Percentiles rank a stretch among this genome's conserved stretches.
These are phyloP conservation scores for Euphonia xanthogaster DNA, from an alignment of 2,797 vertebrate species.

Conservation along the genomic window DNA sequence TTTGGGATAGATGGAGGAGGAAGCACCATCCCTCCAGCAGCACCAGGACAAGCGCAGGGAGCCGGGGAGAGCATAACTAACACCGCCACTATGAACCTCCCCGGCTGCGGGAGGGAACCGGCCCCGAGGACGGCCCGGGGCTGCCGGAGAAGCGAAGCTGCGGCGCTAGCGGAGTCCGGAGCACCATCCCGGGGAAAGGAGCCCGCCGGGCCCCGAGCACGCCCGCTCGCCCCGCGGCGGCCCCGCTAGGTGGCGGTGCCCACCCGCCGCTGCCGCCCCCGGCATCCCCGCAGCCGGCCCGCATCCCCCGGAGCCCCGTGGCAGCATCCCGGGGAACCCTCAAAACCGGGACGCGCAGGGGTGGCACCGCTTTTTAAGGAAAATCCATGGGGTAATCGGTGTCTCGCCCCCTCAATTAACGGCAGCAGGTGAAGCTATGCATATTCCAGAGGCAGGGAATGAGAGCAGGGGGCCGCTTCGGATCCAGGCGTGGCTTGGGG, in stretches of 20 bases:
- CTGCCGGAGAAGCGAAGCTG: no score
- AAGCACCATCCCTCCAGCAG: neutral
- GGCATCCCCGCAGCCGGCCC: neutral
- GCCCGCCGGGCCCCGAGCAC: neutral
- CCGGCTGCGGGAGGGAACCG: neutral
- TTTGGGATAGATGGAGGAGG: fast-evolving
- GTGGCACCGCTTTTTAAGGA: fast-evolving
- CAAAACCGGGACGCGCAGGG: fast-evolving
- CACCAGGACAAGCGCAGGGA: fast-evolving
- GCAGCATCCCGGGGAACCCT: neutral
- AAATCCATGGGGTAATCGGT: no score
- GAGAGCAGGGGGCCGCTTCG: fast-evolving
- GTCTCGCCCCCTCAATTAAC: neutral
- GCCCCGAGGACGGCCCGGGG: fast-evolving
- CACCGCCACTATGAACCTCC: fast-evolving
- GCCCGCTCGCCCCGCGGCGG: neutral
- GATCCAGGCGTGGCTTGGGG: neutral
- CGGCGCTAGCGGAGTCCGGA: no score
- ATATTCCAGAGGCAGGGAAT: fast-evolving
- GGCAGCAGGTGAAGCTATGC: neutral
- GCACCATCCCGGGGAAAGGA: no score
- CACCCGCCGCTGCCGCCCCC: neutral
- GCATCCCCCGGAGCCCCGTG: neutral
- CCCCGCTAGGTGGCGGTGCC: slow-evolving; percentile 42
- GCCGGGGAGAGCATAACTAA: fast-evolving